Conservation (phyloP, 1,140 invertebrate genomes). For the Nixonia krombeini region DNA sequence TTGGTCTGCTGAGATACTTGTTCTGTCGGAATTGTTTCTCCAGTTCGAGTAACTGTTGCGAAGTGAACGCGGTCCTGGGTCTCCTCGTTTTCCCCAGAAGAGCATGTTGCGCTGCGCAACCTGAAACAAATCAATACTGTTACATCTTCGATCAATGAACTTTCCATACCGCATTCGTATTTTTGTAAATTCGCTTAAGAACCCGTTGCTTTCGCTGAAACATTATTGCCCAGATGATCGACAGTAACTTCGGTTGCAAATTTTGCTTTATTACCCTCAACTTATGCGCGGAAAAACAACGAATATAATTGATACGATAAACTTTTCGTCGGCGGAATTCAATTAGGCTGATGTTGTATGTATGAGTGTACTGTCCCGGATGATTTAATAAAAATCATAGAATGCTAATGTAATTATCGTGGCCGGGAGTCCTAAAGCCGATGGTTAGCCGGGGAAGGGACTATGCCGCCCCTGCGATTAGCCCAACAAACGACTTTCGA, state of each 20-base stretch:
- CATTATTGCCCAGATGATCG: too few relatives aligned
- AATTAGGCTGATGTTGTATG: too few relatives aligned
- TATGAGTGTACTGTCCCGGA: conserved; percentile 37
- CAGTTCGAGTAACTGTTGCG: conserved; percentile 96
- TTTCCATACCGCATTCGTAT: too few relatives aligned
- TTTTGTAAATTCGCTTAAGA: too few relatives aligned
- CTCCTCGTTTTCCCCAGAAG: conserved; percentile 94
- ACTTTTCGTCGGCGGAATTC: conserved; percentile 3
- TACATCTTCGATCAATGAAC: background rate
- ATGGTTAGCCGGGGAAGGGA: conserved; percentile 64
- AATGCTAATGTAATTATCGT: conserved; percentile 71
- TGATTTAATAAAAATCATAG: conserved; percentile 69
- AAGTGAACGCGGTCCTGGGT: conserved; percentile 97
- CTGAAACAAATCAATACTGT: conserved; percentile 70
- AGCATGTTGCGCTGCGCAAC: conserved; percentile 78
- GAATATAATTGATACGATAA: background rate
- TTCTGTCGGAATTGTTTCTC: conserved; percentile 99
- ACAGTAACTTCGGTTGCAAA: too few relatives aligned
- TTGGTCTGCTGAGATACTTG: conserved; percentile 98
- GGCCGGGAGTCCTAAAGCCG: conserved; percentile 59
- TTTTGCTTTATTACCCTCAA: too few relatives aligned
- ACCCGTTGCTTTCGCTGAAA: too few relatives aligned
- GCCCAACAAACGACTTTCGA: conserved; percentile 63
- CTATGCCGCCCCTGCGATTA: conserved; percentile 67
- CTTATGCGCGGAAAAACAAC: too few relatives aligned